phyloP scores from a whole-genome alignment of 2,113 vertebrate species.

The Smithornis capensis region DNA sequence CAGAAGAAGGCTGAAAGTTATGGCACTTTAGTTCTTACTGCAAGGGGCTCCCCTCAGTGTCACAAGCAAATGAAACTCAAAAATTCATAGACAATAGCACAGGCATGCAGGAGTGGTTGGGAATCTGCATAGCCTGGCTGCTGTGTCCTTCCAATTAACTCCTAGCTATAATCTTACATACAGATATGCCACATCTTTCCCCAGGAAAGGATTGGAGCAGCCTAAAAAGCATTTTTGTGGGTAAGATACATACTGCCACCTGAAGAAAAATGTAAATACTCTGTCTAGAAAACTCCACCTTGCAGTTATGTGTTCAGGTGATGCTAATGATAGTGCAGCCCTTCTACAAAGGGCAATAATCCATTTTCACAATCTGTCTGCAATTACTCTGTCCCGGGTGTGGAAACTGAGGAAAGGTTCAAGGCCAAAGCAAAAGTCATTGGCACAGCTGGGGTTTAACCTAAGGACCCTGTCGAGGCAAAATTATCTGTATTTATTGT shows the following conservation, averaged over 20 bases:
- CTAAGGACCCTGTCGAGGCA: background rate
- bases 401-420: conserved; percentile 9
- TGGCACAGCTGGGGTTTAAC: background rate
- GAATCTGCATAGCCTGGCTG: background rate
- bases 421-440: background rate
- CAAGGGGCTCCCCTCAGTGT: background rate
- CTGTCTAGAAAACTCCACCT: background rate
- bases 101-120: background rate
- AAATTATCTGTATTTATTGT: background rate
- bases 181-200: background rate
- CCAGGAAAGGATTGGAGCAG: background rate
- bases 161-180: background rate
- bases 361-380: background rate
- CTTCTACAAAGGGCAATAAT: background rate
- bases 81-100: background rate
- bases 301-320: accelerated
- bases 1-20: background rate
- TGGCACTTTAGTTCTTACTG: background rate
- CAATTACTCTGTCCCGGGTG: background rate
- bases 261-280: accelerated
- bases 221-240: background rate
- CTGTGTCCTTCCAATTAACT: background rate
- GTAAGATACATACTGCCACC: background rate
- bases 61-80: background rate
- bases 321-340: background rate